phyloP scores from a whole-genome alignment of 1,140 invertebrate genomes.

The Brachionus calyciflorus region DNA sequence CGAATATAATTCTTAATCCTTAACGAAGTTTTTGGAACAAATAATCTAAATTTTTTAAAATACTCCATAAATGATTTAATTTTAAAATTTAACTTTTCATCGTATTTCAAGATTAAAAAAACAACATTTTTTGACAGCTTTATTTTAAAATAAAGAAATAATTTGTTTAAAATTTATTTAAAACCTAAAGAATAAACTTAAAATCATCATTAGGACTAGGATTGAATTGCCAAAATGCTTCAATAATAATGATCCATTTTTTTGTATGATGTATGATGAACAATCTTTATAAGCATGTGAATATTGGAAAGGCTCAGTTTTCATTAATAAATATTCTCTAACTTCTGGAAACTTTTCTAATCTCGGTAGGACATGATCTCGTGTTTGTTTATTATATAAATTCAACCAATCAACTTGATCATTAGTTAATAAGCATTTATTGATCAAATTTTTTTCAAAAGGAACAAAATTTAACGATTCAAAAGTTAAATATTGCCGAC shows the following conservation, averaged over 20 bases:
- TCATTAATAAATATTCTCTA: neutral
- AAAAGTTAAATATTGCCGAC: constrained; percentile 70
- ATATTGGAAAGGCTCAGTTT: constrained; percentile 35
- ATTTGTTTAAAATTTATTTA: neutral
- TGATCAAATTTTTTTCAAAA: constrained; percentile 82
- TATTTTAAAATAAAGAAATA: neutral
- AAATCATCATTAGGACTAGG: neutral
- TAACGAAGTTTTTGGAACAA: too few species aligned
- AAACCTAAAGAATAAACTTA: neutral
- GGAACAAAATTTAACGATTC: constrained; percentile 87
- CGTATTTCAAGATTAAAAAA: too few species aligned
- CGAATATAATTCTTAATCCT: too few species aligned
- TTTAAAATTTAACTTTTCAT: too few species aligned
- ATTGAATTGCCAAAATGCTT: neutral
- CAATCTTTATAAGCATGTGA: constrained; percentile 8
- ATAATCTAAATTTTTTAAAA: too few species aligned
- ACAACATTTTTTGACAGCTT: too few species aligned
- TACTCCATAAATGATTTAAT: too few species aligned
- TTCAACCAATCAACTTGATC: constrained; percentile 67
- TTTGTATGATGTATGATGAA: neutral
- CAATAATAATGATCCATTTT: neutral
- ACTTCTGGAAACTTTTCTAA: constrained; percentile 34
- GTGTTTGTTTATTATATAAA: constrained; percentile 68
- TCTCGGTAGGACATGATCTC: constrained; percentile 4
- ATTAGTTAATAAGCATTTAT: constrained; percentile 72